A percentile compares a stretch with the other conserved stretches of the same genome.
Conservation (phyloP, 2,113 vertebrate genomes). For the Forbesichthys agassizii region DNA sequence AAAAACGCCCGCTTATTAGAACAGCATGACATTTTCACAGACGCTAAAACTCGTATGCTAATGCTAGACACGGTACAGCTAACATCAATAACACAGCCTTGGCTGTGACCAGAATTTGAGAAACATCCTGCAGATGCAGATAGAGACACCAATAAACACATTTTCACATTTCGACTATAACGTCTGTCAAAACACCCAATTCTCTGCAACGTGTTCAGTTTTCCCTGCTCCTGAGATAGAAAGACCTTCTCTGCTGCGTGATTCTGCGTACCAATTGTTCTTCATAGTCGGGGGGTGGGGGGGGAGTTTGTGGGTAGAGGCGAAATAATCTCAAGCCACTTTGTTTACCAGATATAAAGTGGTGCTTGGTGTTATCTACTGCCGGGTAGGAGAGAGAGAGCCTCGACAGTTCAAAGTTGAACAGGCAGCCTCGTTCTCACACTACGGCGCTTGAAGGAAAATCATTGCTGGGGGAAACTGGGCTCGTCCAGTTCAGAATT, state of each 20-base stretch:
- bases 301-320: neutral
- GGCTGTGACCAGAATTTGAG: neutral
- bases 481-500: slow-evolving; percentile 51
- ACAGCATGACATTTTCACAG: neutral
- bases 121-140: slow-evolving; percentile 2
- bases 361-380: slow-evolving; percentile 38
- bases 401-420: slow-evolving; percentile 59
- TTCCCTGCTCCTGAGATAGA: slow-evolving; percentile 6
- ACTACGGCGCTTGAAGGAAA: slow-evolving; percentile 53
- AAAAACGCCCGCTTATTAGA: neutral
- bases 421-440: slow-evolving; percentile 52
- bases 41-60: slow-evolving; percentile 7
- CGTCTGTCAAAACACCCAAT: slow-evolving; percentile 22
- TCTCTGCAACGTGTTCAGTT: slow-evolving; percentile 15
- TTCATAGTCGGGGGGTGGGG: slow-evolving; percentile 19
- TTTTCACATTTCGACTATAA: neutral
- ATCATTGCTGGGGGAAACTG: slow-evolving; percentile 51
- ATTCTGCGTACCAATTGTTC: slow-evolving; percentile 29
- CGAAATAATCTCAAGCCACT: slow-evolving; percentile 35
- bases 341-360: slow-evolving; percentile 58
- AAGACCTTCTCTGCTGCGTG: neutral
- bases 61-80: neutral
- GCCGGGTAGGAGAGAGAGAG: slow-evolving; percentile 38
- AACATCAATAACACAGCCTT: neutral
- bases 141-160: too few species aligned